Conservation (phyloP, 2,888 invertebrate genomes). For the Morinoia aosen region DNA sequence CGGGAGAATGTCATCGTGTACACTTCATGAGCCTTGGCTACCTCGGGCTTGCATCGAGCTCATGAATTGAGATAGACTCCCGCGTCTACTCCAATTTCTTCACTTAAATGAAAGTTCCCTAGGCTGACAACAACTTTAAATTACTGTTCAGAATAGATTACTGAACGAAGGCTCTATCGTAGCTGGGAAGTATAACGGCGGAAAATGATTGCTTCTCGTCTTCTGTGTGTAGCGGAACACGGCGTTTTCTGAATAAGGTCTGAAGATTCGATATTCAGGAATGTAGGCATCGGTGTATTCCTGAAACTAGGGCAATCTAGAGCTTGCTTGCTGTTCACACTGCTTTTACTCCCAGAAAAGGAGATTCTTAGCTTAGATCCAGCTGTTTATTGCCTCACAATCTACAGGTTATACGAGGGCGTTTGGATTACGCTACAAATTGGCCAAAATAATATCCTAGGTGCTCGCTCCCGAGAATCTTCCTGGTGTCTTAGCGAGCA, state of each 20-base stretch:
- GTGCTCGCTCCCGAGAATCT: background rate
- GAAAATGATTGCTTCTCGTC: background rate
- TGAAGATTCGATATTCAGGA: background rate
- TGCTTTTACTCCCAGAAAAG: background rate
- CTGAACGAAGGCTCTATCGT: background rate
- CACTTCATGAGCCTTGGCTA: conserved; percentile 22
- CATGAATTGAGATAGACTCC: conserved; percentile 13
- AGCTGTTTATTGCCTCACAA: background rate
- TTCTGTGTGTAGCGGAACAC: background rate
- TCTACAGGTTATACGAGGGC: background rate
- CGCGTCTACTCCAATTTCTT: conserved; percentile 23
- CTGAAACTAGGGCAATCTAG: background rate
- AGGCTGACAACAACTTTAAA: conserved; percentile 4
- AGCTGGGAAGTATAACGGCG: background rate
- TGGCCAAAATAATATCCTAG: background rate
- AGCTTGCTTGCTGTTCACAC: background rate
- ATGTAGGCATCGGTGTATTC: background rate
- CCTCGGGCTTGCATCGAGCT: background rate
- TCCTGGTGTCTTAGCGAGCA: background rate
- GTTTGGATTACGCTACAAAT: conserved; percentile 17
- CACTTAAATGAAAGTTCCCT: background rate
- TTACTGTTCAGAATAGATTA: conserved; percentile 10
- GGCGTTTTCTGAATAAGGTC: background rate
- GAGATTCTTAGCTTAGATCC: background rate
- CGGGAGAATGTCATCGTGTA: conserved; percentile 33